phyloP scores from a whole-genome alignment of 2,797 vertebrate species.

The Lemur catta region DNA sequence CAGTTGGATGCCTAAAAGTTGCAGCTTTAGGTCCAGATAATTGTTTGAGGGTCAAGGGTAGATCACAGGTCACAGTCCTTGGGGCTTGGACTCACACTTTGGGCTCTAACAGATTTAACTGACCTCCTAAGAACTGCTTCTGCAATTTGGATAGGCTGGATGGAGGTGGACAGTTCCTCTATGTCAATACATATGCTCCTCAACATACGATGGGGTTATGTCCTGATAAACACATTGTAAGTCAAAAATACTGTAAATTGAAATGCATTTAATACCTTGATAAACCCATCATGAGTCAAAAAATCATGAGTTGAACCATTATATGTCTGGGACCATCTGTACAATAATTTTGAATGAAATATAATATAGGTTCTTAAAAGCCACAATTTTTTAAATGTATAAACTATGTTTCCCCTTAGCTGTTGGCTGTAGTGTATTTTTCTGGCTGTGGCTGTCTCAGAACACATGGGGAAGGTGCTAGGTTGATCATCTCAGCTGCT shows the following conservation, averaged over 20 bases:
- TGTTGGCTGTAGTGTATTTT: not conserved
- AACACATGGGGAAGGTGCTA: not conserved
- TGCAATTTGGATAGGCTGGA: not conserved
- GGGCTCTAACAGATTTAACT: not conserved
- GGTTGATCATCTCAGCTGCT: not conserved
- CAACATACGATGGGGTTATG: not conserved
- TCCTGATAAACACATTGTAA: not conserved
- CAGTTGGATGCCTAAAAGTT: not conserved
- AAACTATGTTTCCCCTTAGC: not conserved
- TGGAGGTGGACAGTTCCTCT: not conserved
- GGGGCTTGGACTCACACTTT: not conserved
- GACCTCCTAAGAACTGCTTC: not conserved
- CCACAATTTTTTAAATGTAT: not conserved
- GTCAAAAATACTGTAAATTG: not conserved
- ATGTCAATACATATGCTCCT: not conserved
- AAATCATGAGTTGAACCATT: not conserved
- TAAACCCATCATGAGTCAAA: not conserved
- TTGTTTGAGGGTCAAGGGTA: not conserved
- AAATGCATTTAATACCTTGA: not conserved
- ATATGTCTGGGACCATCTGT: not conserved
- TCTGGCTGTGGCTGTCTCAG: not conserved
- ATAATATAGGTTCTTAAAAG: not conserved
- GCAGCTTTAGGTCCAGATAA: not conserved
- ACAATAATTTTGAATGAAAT: slow-evolving; percentile 15
- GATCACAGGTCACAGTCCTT: not conserved